Evolutionary conservation across 2,113 vertebrate genomes (phyloP).

Genomic region (Xiphorhynchus elegans): DNA sequence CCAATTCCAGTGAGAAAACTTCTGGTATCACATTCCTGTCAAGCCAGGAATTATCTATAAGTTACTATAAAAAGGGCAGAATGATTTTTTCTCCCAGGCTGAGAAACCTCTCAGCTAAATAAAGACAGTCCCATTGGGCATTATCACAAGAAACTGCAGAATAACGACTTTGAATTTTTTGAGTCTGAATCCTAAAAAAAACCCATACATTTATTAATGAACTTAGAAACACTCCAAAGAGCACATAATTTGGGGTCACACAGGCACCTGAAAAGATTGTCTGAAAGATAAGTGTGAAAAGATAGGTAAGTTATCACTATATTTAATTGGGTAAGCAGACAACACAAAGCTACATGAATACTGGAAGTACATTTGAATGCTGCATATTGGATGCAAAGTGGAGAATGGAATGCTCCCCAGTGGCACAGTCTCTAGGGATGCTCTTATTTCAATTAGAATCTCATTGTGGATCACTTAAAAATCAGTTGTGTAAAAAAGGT

Average conservation of each 20-base stretch:
- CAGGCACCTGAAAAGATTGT: neutral
- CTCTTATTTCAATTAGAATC: conserved; percentile 36
- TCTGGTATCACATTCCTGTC: neutral
- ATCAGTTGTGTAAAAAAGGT: neutral
- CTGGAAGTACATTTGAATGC: neutral
- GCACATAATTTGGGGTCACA: neutral
- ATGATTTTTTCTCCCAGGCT: neutral
- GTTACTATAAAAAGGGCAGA: conserved; percentile 10
- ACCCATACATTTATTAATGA: neutral
- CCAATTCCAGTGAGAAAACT: neutral
- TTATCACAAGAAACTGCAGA: neutral
- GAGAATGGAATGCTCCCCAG: neutral
- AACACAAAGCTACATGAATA: neutral
- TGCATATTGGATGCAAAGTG: conserved; percentile 6
- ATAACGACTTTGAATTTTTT: neutral
- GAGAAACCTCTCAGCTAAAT: neutral
- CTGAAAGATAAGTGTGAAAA: neutral
- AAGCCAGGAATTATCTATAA: neutral
- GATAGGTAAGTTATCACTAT: neutral
- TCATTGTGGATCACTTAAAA: conserved; percentile 21
- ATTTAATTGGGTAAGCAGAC: neutral
- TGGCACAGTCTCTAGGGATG: neutral
- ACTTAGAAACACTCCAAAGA: neutral
- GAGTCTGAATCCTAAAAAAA: neutral
- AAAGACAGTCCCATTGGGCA: neutral